Evolutionary conservation across 2,113 vertebrate genomes (phyloP).

Genomic region (Paradoxurus hermaphroditus): DNA sequence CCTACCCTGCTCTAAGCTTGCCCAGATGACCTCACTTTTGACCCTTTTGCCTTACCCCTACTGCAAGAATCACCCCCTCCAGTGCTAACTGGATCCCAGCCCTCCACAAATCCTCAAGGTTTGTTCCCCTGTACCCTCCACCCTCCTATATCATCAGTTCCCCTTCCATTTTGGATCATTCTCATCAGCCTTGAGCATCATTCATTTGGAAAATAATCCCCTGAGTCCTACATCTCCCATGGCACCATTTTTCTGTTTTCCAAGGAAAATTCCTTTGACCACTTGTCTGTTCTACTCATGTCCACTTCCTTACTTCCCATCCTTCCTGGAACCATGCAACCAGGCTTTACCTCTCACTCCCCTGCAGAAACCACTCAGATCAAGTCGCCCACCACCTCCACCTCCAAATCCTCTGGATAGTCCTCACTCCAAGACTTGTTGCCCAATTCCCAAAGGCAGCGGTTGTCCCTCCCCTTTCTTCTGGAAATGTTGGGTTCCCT

Average conservation of each 20-base stretch:
- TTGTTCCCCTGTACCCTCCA: background rate
- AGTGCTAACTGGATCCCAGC: background rate
- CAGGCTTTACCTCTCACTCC: background rate
- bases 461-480: background rate
- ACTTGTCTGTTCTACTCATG: background rate
- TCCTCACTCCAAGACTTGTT: too few relatives aligned
- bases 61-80: background rate
- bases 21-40: background rate
- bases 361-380: background rate
- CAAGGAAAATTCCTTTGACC: background rate
- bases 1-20: too few relatives aligned
- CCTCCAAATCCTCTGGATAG: background rate
- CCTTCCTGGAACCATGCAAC: background rate
- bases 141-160: background rate
- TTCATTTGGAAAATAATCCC: background rate
- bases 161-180: background rate
- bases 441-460: background rate
- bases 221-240: background rate
- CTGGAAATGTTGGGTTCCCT: background rate
- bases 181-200: background rate
- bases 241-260: background rate
- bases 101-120: background rate
- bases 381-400: background rate
- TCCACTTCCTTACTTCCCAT: background rate
- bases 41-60: background rate